Conservation (phyloP, 2,797 vertebrate genomes). For the Scleropages formosus region DNA sequence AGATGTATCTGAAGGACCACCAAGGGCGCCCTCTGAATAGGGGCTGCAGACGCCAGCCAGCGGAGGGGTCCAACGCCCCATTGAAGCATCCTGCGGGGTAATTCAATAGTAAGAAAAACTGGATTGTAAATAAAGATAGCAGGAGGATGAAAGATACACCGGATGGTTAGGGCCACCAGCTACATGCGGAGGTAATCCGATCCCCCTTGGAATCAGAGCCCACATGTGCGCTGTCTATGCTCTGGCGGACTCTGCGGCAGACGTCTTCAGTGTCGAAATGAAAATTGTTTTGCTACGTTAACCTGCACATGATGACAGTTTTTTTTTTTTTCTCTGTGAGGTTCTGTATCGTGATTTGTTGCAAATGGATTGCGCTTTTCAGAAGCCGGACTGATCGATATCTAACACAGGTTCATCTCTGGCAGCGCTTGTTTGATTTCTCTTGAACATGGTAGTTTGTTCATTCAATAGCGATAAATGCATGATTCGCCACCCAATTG, state of each 20-base stretch:
- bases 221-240: slow-evolving; percentile 6
- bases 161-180: not conserved
- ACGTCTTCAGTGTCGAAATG: not conserved
- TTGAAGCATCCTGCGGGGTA: slow-evolving; percentile 55
- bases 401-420: too few species aligned
- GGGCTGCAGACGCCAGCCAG: slow-evolving; percentile 30
- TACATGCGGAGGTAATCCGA: not conserved
- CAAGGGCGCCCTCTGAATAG: slow-evolving; percentile 43
- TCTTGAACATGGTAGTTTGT: too few species aligned
- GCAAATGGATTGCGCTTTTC: not conserved
- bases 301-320: slow-evolving; percentile 11
- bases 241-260: not conserved
- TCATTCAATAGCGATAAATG: too few species aligned
- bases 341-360: not conserved
- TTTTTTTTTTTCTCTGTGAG: not conserved
- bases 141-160: slow-evolving; percentile 18
- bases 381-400: not conserved
- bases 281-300: not conserved
- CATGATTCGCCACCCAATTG: too few species aligned
- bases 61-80: slow-evolving; percentile 43
- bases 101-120: slow-evolving; percentile 64
- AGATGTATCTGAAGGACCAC: slow-evolving; percentile 59
- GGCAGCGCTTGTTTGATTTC: too few species aligned
- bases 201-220: slow-evolving; percentile 4
- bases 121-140: slow-evolving; percentile 37